A percentile compares a stretch with the other conserved stretches of the same genome.
These are phyloP conservation scores for Lepus townsendii DNA, from an alignment of 2,797 vertebrate genomes.

Conservation along the genomic window DNA sequence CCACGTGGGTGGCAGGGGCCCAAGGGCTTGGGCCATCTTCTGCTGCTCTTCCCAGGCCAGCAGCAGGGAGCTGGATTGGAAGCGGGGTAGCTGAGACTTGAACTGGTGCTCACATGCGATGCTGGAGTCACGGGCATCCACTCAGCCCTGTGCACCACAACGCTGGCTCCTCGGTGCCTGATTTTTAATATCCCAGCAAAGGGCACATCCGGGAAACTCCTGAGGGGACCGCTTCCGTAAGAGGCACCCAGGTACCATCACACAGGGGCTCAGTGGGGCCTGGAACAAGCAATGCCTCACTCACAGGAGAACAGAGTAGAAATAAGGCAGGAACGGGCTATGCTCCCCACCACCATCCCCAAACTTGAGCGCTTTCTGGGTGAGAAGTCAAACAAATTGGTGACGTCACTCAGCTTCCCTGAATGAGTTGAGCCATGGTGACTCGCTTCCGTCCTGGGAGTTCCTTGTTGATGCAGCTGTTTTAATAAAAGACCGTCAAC, in stretches of 20 bases:
- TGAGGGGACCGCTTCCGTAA: background rate
- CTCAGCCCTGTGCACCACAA: no score
- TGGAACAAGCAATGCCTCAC: background rate
- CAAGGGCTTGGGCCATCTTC: no score
- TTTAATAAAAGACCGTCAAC: background rate
- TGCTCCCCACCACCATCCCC: background rate
- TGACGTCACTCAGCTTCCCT: background rate
- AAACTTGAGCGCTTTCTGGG: background rate
- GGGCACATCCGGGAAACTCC: background rate
- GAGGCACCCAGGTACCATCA: no score
- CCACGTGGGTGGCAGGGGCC: no score
- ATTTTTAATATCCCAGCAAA: background rate
- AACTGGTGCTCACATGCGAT: no score
- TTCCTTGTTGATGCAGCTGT: background rate
- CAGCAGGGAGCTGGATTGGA: no score
- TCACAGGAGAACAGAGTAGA: background rate
- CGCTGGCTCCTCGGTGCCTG: no score
- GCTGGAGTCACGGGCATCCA: no score
- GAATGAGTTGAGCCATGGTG: rapidly evolving
- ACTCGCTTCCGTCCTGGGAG: background rate
- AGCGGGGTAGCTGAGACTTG: no score
- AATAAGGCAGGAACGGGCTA: background rate
- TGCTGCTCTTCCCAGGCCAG: no score
- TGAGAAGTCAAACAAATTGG: background rate
- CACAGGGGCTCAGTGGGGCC: background rate